These are phyloP conservation scores for Ichneumoninae sp. DNA, from an alignment of 2,888 invertebrate species.

Conservation along the genomic window DNA sequence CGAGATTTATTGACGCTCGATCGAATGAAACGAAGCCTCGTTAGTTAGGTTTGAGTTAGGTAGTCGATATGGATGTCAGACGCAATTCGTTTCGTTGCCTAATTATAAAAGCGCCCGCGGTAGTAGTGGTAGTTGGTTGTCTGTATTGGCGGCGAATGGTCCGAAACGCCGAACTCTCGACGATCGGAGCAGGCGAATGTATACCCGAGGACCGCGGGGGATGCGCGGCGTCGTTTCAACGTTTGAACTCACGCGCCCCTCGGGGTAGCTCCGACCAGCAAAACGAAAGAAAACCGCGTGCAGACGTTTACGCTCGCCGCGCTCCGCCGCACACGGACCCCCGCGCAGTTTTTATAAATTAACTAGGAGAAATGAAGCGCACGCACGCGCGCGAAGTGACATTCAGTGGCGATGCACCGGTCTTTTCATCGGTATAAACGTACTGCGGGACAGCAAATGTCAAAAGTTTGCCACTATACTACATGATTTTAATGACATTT, in stretches of 20 bases:
- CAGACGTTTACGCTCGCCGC: slow-evolving; percentile 39
- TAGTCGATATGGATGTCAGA: slow-evolving; percentile 82
- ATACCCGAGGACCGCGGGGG: slow-evolving; percentile 27
- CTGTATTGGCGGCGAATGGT: slow-evolving; percentile 9
- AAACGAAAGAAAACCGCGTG: slow-evolving; percentile 43
- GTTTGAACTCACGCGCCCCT: slow-evolving; percentile 66
- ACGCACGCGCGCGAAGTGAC: too few relatives aligned
- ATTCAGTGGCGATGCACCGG: too few relatives aligned
- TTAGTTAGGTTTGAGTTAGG: slow-evolving; percentile 82
- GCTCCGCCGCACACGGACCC: slow-evolving; percentile 56
- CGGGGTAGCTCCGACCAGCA: slow-evolving; percentile 41
- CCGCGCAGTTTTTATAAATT: slow-evolving; percentile 77
- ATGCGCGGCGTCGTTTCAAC: slow-evolving; percentile 76
- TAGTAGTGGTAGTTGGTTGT: slow-evolving; percentile 31
- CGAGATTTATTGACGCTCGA: slow-evolving; percentile 80
- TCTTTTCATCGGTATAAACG: too few relatives aligned
- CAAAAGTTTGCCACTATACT: too few relatives aligned
- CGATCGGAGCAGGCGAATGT: slow-evolving; percentile 11
- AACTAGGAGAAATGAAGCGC: slow-evolving; percentile 8
- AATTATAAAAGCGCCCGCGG: slow-evolving; percentile 80
- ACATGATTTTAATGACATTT: too few relatives aligned
- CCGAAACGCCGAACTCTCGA: slow-evolving; percentile 20
- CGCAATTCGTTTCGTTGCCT: slow-evolving; percentile 82
- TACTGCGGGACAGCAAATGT: too few relatives aligned
- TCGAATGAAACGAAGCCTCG: slow-evolving; percentile 81